Evolutionary conservation across 2,113 vertebrate genomes (phyloP).

Genomic region (Orthochromis indermauri): DNA sequence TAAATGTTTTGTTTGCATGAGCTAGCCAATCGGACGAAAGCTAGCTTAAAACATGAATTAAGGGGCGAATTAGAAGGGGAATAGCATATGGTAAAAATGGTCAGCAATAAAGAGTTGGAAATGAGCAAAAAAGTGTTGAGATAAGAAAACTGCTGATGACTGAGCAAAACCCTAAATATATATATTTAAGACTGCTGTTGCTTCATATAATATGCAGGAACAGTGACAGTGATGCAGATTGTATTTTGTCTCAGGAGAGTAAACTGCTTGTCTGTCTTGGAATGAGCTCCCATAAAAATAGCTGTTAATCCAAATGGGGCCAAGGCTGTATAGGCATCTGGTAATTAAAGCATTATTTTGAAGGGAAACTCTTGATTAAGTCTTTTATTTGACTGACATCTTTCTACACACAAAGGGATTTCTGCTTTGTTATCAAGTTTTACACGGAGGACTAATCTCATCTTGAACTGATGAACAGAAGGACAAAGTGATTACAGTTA

Average conservation of each 20-base stretch:
- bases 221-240: background rate
- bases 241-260: background rate
- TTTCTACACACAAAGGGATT: background rate
- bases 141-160: background rate
- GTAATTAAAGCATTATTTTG: background rate
- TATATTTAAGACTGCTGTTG: background rate
- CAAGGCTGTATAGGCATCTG: background rate
- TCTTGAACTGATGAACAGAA: background rate
- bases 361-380: background rate
- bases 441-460: background rate
- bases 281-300: background rate
- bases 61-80: rapidly evolving
- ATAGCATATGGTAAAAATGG: background rate
- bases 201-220: background rate
- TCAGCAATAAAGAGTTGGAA: background rate
- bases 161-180: background rate
- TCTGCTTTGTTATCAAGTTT: background rate
- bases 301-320: background rate
- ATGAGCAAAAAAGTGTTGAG: background rate
- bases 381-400: background rate
- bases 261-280: background rate
- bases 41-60: background rate
- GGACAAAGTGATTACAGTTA: background rate
- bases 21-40: background rate
- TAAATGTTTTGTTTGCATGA: background rate